A percentile compares a stretch with the other conserved stretches of the same genome.
Evolutionary conservation across 1,140 invertebrate species (phyloP).

Genomic region (Maniola jurtina): DNA sequence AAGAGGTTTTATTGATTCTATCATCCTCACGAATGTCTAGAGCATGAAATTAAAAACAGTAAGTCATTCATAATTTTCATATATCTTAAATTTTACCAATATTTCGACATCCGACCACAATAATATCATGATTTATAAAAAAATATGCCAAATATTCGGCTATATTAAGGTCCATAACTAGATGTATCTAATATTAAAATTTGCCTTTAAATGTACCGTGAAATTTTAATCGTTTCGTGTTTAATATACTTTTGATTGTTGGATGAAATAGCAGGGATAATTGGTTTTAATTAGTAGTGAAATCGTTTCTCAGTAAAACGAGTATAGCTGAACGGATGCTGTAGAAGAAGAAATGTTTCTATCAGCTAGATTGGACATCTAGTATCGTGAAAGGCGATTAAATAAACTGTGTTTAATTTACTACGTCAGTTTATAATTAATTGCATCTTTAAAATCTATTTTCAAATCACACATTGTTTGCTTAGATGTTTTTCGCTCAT

Average conservation of each 20-base stretch:
- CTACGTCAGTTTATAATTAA: not conserved
- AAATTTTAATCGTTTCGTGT: slow-evolving; percentile 9
- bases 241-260: slow-evolving; percentile 11
- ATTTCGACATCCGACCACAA: not conserved
- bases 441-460: not conserved
- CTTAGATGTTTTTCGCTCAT: not conserved
- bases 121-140: too few species aligned
- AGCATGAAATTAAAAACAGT: not conserved
- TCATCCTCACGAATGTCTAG: not conserved
- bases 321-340: slow-evolving; percentile 9
- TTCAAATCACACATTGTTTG: not conserved
- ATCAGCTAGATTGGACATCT: not conserved
- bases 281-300: slow-evolving; percentile 10
- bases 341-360: slow-evolving; percentile 3
- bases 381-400: not conserved
- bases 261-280: slow-evolving; percentile 10
- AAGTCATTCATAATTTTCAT: too few species aligned
- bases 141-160: not conserved
- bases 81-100: not conserved
- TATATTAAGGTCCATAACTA: not conserved
- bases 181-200: not conserved
- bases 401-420: not conserved
- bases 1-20: not conserved
- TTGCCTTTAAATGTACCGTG: not conserved
- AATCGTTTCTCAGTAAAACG: slow-evolving; percentile 8